phyloP scores from a whole-genome alignment of 2,888 invertebrate genomes.

The Microctonus hyperodae region DNA sequence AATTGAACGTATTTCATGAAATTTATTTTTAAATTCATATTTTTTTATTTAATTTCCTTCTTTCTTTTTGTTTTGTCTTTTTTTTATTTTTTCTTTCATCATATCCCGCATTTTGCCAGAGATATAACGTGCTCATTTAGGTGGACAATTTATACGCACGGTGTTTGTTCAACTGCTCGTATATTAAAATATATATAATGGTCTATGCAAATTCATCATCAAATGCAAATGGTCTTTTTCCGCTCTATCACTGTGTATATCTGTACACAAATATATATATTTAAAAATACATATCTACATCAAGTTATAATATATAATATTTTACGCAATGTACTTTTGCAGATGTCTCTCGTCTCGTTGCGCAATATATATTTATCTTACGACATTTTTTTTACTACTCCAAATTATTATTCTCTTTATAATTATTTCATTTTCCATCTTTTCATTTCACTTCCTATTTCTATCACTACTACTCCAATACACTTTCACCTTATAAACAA shows the following conservation, averaged over 20 bases:
- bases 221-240: conserved; percentile 9
- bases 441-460: background rate
- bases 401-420: background rate
- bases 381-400: background rate
- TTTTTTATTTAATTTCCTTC: background rate
- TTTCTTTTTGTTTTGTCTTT: background rate
- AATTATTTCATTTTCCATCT: background rate
- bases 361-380: conserved; percentile 4
- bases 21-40: background rate
- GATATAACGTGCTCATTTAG: background rate
- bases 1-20: too few relatives aligned
- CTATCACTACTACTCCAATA: background rate
- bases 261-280: too few relatives aligned
- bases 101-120: background rate
- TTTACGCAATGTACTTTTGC: background rate
- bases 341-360: conserved; percentile 18
- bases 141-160: background rate
- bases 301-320: too few relatives aligned
- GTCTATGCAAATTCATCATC: background rate
- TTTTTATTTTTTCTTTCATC: too few relatives aligned
- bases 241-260: background rate
- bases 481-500: background rate
- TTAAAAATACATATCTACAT: too few relatives aligned
- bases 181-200: conserved; percentile 9
- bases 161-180: background rate